Evolutionary conservation across 2,113 vertebrate species (phyloP), one percentile per base, ranked within the genome.

Genomic region (Hirundichthys speculiger): DNA sequence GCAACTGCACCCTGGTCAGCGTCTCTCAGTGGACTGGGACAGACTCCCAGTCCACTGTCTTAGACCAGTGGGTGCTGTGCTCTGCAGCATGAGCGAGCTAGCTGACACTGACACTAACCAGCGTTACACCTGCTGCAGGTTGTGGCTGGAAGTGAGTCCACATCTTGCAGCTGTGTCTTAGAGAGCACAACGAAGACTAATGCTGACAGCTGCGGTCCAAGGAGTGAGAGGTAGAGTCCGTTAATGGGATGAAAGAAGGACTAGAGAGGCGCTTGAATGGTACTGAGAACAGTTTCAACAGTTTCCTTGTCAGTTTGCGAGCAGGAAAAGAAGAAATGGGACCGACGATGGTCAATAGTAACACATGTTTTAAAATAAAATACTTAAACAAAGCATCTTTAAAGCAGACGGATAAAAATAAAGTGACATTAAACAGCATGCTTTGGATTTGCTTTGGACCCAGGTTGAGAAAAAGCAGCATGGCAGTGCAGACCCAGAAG

Each of bases 11-110:
- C 21, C 46, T 5, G 3, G 20, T 10, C 30, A 9, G 16, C 20
- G 1, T 39, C 52, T 54, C 52, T 39, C n/a, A 18, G 13, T 15
- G 7, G 40, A 41, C 40, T 41, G 6, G 43, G 48, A 16, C 22
- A 22, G 22, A 50, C 22, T 49, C 47, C 21, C 10, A 20, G 18
- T 39, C 52, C 30, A 20, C 30, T 13, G 11, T 53, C 51, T 39
- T 39, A 27, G n/a, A 19, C 52, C 39, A 39, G 30, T 54, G 30
- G 39, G 39, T 39, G 34, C 20, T 54, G 30, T 54, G 51, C 51
- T 54, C 30, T 56, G 38, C 54, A 56, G 54, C 20, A 42, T 42
- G 38, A 42, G 54, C 24, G 13, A 21, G 34, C 18, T 7, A 16
- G 22, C 13, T 11, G 11, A 2, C 2, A 18, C 39, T n/a, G 39